Evolutionary conservation across 1,140 invertebrate genomes (phyloP).

Genomic region (Halotydeus destructor): DNA sequence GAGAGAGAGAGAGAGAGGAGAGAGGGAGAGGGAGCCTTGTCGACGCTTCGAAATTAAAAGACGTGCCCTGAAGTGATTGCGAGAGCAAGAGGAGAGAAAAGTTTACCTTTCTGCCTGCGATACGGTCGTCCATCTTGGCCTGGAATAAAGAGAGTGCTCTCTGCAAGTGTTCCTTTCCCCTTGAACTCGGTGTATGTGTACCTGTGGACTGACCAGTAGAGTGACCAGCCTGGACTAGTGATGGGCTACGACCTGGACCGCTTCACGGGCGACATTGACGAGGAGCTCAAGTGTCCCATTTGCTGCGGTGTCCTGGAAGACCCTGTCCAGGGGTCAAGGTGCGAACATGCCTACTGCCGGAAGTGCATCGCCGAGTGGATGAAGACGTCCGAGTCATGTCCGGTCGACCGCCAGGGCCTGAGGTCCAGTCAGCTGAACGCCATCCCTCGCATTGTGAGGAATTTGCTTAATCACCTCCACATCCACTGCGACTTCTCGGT

Average conservation of each 20-base stretch:
- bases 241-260: slow-evolving; percentile 74
- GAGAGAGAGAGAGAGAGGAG: too few relatives aligned
- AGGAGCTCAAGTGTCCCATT: slow-evolving; percentile 72
- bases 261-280: slow-evolving; percentile 61
- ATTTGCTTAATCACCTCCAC: slow-evolving; percentile 58
- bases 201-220: too few relatives aligned
- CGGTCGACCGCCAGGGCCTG: slow-evolving; percentile 66
- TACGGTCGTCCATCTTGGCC: too few relatives aligned
- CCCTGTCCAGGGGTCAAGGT: slow-evolving; percentile 69
- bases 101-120: too few relatives aligned
- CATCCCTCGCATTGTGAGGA: slow-evolving; percentile 70
- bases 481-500: slow-evolving; percentile 71
- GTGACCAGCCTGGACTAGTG: too few relatives aligned
- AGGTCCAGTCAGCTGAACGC: slow-evolving; percentile 52
- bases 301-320: slow-evolving; percentile 71
- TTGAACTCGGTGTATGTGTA: too few relatives aligned
- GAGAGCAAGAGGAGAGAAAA: too few relatives aligned
- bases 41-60: too few relatives aligned
- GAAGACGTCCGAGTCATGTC: slow-evolving; percentile 68
- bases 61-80: too few relatives aligned
- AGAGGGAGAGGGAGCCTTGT: too few relatives aligned
- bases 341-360: slow-evolving; percentile 84
- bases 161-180: too few relatives aligned
- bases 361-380: slow-evolving; percentile 84
- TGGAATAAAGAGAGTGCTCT: too few relatives aligned